A percentile compares a stretch with the other conserved stretches of the same genome.
phyloP scores from a whole-genome alignment of 2,797 vertebrate species.

The Orestias chungarensis region DNA sequence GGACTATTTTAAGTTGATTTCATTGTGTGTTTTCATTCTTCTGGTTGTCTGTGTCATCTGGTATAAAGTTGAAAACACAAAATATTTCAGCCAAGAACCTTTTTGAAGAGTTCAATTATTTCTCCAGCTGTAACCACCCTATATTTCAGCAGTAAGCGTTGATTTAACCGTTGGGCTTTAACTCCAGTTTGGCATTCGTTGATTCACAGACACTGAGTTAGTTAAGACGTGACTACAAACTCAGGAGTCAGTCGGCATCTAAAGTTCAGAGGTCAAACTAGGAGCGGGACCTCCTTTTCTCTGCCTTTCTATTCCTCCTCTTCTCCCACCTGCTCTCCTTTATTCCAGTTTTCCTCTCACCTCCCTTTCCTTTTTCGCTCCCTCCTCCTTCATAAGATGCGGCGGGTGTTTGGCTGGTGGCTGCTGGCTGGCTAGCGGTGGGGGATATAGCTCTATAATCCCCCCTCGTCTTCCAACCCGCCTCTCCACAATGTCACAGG shows the following conservation, averaged over 20 bases:
- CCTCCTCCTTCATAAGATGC: constrained; percentile 56
- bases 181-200: neutral
- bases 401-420: constrained; percentile 60
- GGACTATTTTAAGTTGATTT: neutral
- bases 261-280: constrained; percentile 59
- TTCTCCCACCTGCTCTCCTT: too few relatives aligned
- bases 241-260: constrained; percentile 45
- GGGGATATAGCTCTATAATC: constrained; percentile 79
- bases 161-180: neutral
- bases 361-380: constrained; percentile 1
- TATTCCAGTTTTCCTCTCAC: too few relatives aligned
- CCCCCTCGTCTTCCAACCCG: constrained; percentile 76
- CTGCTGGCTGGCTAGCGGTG: constrained; percentile 66
- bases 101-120: neutral
- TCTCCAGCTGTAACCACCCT: neutral
- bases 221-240: neutral
- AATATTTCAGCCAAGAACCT: neutral
- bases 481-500: constrained; percentile 83
- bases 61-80: neutral
- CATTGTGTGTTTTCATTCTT: neutral
- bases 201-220: neutral
- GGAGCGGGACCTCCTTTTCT: constrained; percentile 31
- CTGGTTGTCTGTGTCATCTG: too few relatives aligned
- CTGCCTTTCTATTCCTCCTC: constrained; percentile 12
- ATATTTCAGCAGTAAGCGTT: neutral